phyloP scores from a whole-genome alignment of 37 sponge, comb jelly and placozoan species.

The Axinella damicornis region DNA sequence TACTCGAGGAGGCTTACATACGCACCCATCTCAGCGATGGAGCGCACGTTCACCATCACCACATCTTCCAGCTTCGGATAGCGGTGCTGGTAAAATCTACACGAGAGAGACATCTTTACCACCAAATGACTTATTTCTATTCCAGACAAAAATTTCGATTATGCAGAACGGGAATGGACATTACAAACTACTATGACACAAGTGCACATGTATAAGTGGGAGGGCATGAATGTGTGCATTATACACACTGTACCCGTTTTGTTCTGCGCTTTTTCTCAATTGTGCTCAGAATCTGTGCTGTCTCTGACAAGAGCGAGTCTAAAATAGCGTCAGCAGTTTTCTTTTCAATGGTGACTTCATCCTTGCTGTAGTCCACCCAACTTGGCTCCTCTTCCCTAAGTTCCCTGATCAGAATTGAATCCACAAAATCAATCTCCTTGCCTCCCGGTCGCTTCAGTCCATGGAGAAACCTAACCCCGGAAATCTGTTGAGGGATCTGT shows the following conservation, averaged over 20 bases:
- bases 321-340: constrained; percentile 80
- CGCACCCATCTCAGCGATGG: constrained; percentile 97
- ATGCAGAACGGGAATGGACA: too few species aligned
- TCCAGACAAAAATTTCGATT: too few species aligned
- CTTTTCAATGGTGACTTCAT: constrained; percentile 77
- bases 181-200: not conserved
- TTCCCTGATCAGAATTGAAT: constrained; percentile 79
- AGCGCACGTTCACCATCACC: constrained; percentile 97
- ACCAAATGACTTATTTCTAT: too few species aligned
- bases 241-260: not conserved
- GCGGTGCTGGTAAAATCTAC: constrained; percentile 66
- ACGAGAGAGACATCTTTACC: constrained; percentile 44
- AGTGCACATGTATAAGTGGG: not conserved
- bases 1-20: constrained; percentile 97
- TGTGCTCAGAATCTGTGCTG: constrained; percentile 46
- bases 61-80: constrained; percentile 98
- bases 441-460: constrained; percentile 72
- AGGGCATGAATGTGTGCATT: not conserved
- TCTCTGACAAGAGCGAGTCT: constrained; percentile 73
- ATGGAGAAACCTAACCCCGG: constrained; percentile 47
- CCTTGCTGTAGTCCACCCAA: constrained; percentile 87
- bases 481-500: constrained; percentile 51
- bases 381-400: constrained; percentile 80
- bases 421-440: constrained; percentile 79
- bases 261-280: constrained; percentile 26